phyloP scores from a whole-genome alignment of 2,888 invertebrate species.

The Iphiclides podalirius region DNA sequence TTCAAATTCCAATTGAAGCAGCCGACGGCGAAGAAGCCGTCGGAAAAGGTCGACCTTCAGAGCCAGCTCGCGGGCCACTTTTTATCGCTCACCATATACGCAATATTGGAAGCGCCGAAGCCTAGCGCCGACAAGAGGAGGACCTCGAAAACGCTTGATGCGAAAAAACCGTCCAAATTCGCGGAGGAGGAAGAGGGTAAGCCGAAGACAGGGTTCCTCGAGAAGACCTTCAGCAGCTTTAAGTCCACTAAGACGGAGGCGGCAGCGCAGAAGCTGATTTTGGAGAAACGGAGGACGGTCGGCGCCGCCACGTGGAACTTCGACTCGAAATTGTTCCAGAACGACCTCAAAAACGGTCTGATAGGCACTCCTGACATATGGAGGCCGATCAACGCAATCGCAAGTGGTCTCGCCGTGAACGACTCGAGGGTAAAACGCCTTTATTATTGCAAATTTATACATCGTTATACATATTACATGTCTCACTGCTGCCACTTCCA shows the following conservation, averaged over 20 bases:
- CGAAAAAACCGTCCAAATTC: conserved; percentile 56
- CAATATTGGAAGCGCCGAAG: conserved; percentile 81
- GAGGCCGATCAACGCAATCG: conserved; percentile 83
- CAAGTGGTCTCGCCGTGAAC: conserved; percentile 79
- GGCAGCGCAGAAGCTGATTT: conserved; percentile 65
- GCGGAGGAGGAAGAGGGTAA: conserved; percentile 70
- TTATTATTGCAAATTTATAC: too few species aligned
- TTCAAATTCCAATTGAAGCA: conserved; percentile 84
- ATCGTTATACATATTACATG: too few species aligned
- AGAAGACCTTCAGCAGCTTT: conserved; percentile 72
- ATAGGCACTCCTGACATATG: conserved; percentile 85
- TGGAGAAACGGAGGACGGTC: conserved; percentile 83
- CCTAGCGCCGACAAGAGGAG: conserved; percentile 57
- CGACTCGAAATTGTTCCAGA: conserved; percentile 82
- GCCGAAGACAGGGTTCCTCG: conserved; percentile 72
- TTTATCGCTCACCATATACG: conserved; percentile 84
- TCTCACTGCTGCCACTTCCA: too few species aligned
- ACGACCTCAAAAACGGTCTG: conserved; percentile 79
- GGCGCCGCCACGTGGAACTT: conserved; percentile 85
- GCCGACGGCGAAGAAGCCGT: conserved; percentile 71
- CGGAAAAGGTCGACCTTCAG: conserved; percentile 74
- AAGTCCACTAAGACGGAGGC: conserved; percentile 69
- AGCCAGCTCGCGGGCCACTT: conserved; percentile 83
- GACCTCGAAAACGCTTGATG: conserved; percentile 53
- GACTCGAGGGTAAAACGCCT: conserved; percentile 79